These are phyloP conservation scores for Saccopteryx bilineata DNA, from an alignment of 2,113 vertebrate genomes.

Conservation along the genomic window DNA sequence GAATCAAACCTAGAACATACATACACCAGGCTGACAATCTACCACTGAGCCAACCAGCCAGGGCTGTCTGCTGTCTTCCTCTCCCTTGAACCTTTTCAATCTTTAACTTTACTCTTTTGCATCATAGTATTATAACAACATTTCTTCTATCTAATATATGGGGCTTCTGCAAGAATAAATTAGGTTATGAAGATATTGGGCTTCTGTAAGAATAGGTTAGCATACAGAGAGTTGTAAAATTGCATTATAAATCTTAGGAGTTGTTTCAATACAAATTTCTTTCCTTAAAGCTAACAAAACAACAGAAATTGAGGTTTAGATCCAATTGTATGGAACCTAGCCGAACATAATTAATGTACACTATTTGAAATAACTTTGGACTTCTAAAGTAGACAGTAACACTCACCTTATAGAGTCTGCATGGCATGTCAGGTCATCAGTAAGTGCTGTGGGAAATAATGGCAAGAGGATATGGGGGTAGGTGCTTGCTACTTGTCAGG, in stretches of 20 bases:
- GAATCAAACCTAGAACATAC: too few species aligned
- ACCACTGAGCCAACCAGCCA: too few species aligned
- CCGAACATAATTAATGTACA: neutral
- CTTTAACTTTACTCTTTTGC: neutral
- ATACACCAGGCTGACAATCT: too few species aligned
- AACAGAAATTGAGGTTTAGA: neutral
- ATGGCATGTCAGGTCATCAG: neutral
- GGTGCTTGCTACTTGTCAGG: neutral
- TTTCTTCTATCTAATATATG: neutral
- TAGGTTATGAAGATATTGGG: neutral
- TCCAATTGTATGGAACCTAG: neutral
- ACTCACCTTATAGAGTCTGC: neutral
- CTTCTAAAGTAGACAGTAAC: neutral
- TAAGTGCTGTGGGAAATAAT: neutral
- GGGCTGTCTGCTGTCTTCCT: neutral
- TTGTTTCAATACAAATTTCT: conserved; percentile 29
- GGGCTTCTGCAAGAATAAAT: neutral
- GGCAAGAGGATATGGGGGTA: neutral
- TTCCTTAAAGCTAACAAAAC: conserved; percentile 15
- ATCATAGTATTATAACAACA: neutral
- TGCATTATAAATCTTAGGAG: neutral
- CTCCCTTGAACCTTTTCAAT: neutral
- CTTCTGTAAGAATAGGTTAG: neutral
- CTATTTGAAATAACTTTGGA: neutral
- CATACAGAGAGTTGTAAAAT: neutral